phyloP scores from a whole-genome alignment of 2,888 invertebrate genomes.

The Helobdella robusta region DNA sequence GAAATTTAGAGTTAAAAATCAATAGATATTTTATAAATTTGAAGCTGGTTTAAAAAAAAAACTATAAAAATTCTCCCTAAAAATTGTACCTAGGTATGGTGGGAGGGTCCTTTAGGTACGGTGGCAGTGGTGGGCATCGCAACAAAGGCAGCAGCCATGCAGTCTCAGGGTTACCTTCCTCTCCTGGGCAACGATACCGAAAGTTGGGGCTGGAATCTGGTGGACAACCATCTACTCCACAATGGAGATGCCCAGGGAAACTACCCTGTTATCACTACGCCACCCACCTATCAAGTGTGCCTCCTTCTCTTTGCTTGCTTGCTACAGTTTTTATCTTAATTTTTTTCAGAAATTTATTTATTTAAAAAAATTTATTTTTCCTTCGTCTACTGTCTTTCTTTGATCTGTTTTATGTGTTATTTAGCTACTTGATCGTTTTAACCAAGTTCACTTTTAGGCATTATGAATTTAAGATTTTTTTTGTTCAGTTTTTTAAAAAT shows the following conservation, averaged over 20 bases:
- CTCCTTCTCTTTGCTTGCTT: not conserved
- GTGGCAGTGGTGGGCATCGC: conserved; percentile 77
- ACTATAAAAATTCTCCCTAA: no score
- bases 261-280: conserved; percentile 86
- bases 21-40: no score
- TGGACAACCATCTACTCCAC: conserved; percentile 89
- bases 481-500: conserved; percentile 28
- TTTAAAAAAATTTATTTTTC: not conserved
- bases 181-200: conserved; percentile 88
- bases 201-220: conserved; percentile 99
- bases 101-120: conserved; percentile 95
- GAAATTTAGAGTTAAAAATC: no score
- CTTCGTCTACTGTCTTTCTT: not conserved
- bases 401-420: not conserved
- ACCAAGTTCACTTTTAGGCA: not conserved
- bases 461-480: not conserved
- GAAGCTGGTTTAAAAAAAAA: no score
- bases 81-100: no score
- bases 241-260: conserved; percentile 89
- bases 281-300: conserved; percentile 85
- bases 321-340: not conserved
- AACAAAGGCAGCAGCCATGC: conserved; percentile 70
- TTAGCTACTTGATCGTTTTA: not conserved
- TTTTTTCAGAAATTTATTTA: not conserved
- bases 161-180: conserved; percentile 89